phyloP scores from a whole-genome alignment of 2,113 vertebrate species.

The Aythya baeri region DNA sequence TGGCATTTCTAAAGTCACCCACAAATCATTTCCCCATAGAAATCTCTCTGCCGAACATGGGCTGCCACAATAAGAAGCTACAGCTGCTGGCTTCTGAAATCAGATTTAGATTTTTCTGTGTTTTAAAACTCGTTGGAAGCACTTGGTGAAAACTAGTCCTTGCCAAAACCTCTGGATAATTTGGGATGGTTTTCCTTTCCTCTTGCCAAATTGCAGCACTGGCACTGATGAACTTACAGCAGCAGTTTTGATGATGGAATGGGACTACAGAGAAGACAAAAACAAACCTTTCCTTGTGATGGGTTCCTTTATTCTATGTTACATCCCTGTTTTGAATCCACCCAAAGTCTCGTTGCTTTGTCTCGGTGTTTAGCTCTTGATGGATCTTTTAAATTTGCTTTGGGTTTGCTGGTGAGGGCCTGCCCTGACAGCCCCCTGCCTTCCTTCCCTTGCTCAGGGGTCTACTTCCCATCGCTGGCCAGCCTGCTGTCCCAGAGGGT shows the following conservation, averaged over 20 bases:
- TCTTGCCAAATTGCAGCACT: neutral
- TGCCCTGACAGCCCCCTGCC: neutral
- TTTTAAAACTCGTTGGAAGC: neutral
- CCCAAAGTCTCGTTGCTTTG: neutral
- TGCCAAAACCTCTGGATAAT: neutral
- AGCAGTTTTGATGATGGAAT: accelerated
- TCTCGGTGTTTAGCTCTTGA: neutral
- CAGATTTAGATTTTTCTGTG: neutral
- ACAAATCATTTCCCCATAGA: neutral
- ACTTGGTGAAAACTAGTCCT: neutral
- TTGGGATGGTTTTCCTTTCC: neutral
- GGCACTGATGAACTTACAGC: neutral
- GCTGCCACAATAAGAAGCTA: neutral
- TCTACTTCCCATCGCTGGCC: slow-evolving; percentile 79
- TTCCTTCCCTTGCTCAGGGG: slow-evolving; percentile 56
- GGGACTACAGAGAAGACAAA: neutral
- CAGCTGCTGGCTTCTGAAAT: neutral
- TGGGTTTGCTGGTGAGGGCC: neutral
- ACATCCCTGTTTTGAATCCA: neutral
- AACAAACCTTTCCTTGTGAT: accelerated
- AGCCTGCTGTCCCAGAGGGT: slow-evolving; percentile 92
- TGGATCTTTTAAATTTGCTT: neutral
- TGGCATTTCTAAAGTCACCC: neutral
- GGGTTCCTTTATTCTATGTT: neutral
- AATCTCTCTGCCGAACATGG: neutral